These are phyloP conservation scores for Lepas anatifera DNA, from an alignment of 2,888 invertebrate genomes.

Conservation along the genomic window DNA sequence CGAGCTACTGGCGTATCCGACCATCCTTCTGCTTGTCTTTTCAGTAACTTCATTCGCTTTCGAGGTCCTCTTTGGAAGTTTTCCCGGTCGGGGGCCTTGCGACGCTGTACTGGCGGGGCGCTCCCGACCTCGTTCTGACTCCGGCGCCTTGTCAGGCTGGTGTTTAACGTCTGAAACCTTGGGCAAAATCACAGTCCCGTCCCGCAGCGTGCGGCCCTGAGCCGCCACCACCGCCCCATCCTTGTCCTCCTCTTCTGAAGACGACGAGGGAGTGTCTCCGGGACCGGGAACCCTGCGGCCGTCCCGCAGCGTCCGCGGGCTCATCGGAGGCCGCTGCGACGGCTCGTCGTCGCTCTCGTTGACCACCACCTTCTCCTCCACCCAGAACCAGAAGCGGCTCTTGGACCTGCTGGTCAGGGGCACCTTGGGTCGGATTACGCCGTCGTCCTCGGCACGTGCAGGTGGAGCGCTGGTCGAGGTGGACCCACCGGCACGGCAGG, in stretches of 20 bases:
- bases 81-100: no score
- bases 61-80: no score
- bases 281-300: not conserved
- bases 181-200: not conserved
- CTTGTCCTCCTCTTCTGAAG: not conserved
- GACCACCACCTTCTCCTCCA: not conserved
- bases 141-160: no score
- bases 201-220: not conserved
- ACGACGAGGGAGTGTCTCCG: not conserved
- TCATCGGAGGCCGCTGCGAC: not conserved
- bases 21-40: no score
- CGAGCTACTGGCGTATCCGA: no score
- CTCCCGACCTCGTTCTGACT: not conserved
- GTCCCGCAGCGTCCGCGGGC: constrained; percentile 4
- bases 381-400: constrained; percentile 12
- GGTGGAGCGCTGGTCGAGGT: no score
- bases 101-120: no score
- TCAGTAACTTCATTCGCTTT: no score
- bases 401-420: not conserved
- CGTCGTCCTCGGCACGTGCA: not conserved
- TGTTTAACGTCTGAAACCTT: no score
- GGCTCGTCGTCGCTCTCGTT: not conserved
- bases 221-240: not conserved
- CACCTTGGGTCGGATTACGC: not conserved
- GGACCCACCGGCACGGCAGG: no score